phyloP scores from a whole-genome alignment of 2,888 invertebrate genomes.

The Strigamia transsilvanica region DNA sequence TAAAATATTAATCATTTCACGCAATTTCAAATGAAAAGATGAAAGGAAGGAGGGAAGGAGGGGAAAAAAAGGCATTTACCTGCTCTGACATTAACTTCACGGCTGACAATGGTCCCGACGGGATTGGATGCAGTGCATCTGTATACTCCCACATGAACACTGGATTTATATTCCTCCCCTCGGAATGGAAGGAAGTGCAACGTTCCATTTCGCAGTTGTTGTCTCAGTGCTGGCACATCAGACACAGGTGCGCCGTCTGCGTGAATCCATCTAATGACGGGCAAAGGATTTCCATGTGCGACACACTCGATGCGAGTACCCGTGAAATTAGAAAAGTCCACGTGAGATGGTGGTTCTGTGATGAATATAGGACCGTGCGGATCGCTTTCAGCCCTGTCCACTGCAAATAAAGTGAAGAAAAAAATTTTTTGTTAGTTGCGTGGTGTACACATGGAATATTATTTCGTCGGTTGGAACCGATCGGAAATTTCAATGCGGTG shows the following conservation, averaged over 20 bases:
- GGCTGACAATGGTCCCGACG: slow-evolving; percentile 52
- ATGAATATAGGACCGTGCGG: slow-evolving; percentile 52
- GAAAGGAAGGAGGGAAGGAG: not conserved
- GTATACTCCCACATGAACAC: slow-evolving; percentile 52
- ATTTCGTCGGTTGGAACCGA: too few relatives aligned
- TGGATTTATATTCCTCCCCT: slow-evolving; percentile 51
- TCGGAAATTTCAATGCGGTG: too few relatives aligned
- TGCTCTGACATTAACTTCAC: slow-evolving; percentile 52
- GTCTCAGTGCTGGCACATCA: slow-evolving; percentile 43
- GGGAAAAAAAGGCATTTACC: slow-evolving; percentile 28
- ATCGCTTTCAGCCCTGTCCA: slow-evolving; percentile 22
- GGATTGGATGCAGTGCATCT: slow-evolving; percentile 46
- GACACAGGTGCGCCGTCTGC: slow-evolving; percentile 37
- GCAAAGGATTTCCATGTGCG: slow-evolving; percentile 51
- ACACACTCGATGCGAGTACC: slow-evolving; percentile 52
- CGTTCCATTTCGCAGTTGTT: slow-evolving; percentile 50
- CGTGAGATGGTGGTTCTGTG: slow-evolving; percentile 51
- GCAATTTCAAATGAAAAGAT: too few relatives aligned
- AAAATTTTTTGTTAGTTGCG: not conserved
- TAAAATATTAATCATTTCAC: too few relatives aligned
- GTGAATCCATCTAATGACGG: slow-evolving; percentile 46
- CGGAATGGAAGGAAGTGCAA: slow-evolving; percentile 51
- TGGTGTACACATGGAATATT: too few relatives aligned
- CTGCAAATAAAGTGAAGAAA: slow-evolving; percentile 1
- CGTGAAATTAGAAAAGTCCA: slow-evolving; percentile 53